A percentile compares a stretch with the other conserved stretches of the same genome.
These are phyloP conservation scores for Scomber colias DNA, from an alignment of 2,113 vertebrate species.

Conservation along the genomic window DNA sequence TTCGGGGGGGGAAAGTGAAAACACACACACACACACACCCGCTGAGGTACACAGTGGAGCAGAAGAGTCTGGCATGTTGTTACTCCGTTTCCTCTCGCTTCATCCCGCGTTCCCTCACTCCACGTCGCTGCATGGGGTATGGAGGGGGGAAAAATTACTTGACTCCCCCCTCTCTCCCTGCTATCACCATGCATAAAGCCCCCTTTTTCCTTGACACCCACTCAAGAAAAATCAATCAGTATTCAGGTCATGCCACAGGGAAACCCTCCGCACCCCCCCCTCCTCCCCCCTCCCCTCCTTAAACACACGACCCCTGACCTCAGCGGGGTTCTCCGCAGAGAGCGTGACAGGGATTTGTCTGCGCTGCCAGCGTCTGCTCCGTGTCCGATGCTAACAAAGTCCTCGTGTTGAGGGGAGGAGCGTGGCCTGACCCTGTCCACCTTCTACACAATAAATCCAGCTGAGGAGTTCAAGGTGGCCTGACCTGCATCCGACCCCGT, in stretches of 20 bases:
- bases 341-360: slow-evolving; percentile 71
- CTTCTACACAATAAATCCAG: slow-evolving; percentile 69
- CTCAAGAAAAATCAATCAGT: slow-evolving; percentile 77
- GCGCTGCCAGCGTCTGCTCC: slow-evolving; percentile 59
- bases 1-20: slow-evolving; percentile 72
- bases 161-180: slow-evolving; percentile 35
- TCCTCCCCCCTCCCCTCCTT: slow-evolving; percentile 14
- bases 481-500: slow-evolving; percentile 62
- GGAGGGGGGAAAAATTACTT: slow-evolving; percentile 50
- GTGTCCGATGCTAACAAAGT: slow-evolving; percentile 72
- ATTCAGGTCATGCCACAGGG: slow-evolving; percentile 65
- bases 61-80: slow-evolving; percentile 49
- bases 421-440: slow-evolving; percentile 55
- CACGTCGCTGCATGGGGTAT: slow-evolving; percentile 31
- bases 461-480: slow-evolving; percentile 73
- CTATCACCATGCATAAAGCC: neutral
- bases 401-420: slow-evolving; percentile 59
- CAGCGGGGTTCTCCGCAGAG: slow-evolving; percentile 51
- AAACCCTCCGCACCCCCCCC: neutral
- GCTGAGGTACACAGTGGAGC: slow-evolving; percentile 36
- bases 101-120: slow-evolving; percentile 42
- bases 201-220: slow-evolving; percentile 23
- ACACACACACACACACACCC: slow-evolving; percentile 58
- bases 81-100: slow-evolving; percentile 33
- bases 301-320: slow-evolving; percentile 75